phyloP scores from a whole-genome alignment of 2,888 invertebrate species.

The Prenolepis imparis region DNA sequence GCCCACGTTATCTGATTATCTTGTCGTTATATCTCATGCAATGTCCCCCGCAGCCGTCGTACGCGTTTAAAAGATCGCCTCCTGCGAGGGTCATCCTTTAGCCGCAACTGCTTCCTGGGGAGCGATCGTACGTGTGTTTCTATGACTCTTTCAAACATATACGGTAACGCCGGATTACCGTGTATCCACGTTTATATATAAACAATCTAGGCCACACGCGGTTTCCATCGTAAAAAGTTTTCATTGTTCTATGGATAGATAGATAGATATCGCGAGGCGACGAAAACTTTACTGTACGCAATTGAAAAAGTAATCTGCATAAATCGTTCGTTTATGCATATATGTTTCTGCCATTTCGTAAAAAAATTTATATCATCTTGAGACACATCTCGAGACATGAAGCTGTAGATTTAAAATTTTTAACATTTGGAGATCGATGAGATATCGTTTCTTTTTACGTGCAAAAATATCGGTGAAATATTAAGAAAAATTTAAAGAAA shows the following conservation, averaged over 20 bases:
- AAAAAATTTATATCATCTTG: background rate
- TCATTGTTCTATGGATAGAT: background rate
- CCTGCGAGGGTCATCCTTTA: conserved; percentile 69
- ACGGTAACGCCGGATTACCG: conserved; percentile 44
- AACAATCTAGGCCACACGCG: conserved; percentile 12
- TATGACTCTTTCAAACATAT: conserved; percentile 66
- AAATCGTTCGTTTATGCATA: background rate
- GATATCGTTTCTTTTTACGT: background rate
- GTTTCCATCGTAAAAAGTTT: conserved; percentile 28
- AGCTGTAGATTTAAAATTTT: background rate
- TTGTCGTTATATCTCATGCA: conserved; percentile 55
- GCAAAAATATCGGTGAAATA: background rate
- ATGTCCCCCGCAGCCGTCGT: conserved; percentile 45
- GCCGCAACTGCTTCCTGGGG: conserved; percentile 65
- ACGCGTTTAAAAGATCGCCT: conserved; percentile 73
- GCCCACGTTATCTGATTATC: conserved; percentile 37
- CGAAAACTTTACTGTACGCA: conserved; percentile 1
- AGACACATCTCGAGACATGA: background rate
- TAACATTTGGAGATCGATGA: background rate
- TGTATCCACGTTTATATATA: conserved; percentile 23
- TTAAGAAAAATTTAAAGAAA: background rate
- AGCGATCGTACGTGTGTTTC: conserved; percentile 64
- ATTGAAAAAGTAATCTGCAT: conserved; percentile 11
- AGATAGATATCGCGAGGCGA: background rate
- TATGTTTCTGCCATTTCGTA: background rate